Conservation (phyloP, 2,113 vertebrate species). For the Carlito syrichta region DNA sequence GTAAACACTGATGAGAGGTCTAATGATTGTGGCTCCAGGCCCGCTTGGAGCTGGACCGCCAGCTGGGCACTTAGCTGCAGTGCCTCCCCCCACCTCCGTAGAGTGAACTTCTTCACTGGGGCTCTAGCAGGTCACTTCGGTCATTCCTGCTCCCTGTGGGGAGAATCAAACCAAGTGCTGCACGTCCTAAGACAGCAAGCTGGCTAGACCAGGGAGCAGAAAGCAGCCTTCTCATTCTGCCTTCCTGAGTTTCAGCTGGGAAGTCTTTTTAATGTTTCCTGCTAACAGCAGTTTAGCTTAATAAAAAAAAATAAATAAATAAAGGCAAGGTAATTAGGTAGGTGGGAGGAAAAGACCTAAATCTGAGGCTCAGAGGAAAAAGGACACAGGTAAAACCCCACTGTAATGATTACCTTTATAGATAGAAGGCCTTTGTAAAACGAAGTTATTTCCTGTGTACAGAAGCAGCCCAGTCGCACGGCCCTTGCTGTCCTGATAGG, state of each 20-base stretch:
- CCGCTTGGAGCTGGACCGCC: constrained; percentile 4
- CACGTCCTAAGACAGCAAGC: background rate
- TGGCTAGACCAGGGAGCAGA: background rate
- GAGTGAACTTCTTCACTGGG: constrained; percentile 66
- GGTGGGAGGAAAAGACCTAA: background rate
- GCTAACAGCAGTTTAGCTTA: background rate
- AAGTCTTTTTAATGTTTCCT: background rate
- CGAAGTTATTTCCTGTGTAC: background rate
- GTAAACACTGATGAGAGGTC: constrained; percentile 77
- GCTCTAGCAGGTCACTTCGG: constrained; percentile 61
- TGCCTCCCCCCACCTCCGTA: constrained; percentile 62
- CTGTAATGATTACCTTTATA: background rate
- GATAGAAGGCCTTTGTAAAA: background rate
- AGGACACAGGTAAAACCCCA: background rate
- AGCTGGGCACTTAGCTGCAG: constrained; percentile 69
- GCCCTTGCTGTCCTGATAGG: background rate
- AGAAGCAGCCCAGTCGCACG: background rate
- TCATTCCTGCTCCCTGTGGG: background rate
- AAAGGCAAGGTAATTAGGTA: background rate
- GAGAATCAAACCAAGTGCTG: background rate
- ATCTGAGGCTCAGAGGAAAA: background rate
- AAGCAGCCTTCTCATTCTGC: background rate
- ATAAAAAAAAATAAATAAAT: background rate
- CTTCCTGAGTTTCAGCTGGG: fast-evolving
- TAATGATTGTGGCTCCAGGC: constrained; percentile 79